A percentile compares a stretch with the other conserved stretches of the same genome.
Evolutionary conservation across 2,797 vertebrate genomes (phyloP).

Genomic region (Vireo griseus): DNA sequence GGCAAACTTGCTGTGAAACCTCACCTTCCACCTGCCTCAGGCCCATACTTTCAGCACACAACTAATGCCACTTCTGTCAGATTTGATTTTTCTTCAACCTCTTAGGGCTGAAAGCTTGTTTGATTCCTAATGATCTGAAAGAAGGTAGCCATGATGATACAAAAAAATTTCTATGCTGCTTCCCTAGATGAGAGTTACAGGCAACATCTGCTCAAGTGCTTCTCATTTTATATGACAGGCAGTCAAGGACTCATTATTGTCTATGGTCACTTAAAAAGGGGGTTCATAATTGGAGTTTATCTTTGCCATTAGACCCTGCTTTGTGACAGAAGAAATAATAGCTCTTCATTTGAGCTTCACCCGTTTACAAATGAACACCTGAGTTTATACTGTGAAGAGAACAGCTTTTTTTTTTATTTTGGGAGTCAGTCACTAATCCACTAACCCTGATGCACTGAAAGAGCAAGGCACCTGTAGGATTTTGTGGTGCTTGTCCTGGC

Average conservation of each 20-base stretch:
- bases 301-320: background rate
- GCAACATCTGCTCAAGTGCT: background rate
- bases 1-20: background rate
- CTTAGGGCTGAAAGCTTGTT: background rate
- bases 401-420: fast-evolving
- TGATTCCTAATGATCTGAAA: background rate
- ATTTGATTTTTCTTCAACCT: background rate
- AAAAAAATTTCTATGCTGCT: background rate
- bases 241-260: background rate
- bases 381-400: background rate
- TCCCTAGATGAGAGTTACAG: background rate
- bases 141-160: fast-evolving
- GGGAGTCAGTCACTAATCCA: background rate
- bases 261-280: background rate
- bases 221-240: background rate
- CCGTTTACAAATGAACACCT: background rate
- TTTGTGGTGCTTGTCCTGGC: background rate
- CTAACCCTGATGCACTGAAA: background rate
- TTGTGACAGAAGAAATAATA: background rate
- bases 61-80: background rate
- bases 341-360: background rate
- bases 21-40: background rate
- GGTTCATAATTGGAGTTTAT: background rate
- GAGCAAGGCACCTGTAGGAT: background rate
- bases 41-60: background rate